Evolutionary conservation across 92 coral and sea anemone species (phyloP), one percentile per base, ranked within the genome.

Genomic region (Palythoa grandiflora): DNA sequence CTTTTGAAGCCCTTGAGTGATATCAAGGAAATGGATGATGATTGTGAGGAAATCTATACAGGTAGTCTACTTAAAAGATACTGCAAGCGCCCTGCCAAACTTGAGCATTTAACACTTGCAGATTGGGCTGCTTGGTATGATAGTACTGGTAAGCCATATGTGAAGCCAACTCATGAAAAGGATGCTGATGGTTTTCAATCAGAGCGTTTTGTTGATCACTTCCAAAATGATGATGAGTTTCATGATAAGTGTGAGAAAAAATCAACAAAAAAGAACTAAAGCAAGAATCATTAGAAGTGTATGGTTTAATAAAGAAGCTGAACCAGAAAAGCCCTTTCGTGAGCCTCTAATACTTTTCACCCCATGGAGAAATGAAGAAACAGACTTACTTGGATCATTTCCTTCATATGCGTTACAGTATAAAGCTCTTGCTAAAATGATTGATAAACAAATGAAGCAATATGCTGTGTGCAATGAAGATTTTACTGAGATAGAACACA

Each of bases 21-120:
- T 28, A 28, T 28, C 28, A 28, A 75, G 90, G 89, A 74, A 77
- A 86, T 20, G 89, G 89, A 68, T 60, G 91, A 93, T 88, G 93
- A 93, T 76, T 87, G 88, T 87, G 93, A 93, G 74, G 96, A 93
- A 88, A 91, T 90, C 54, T 86, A 87, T 84, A 84, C 95, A 53
- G 83, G 88, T 77, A 90, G 95, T 65, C 68, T 93, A 70, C 78
- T 93, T 17, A 88, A 93, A 63, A 80, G 92, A 88, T 91, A 92
- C 83, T 74, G 85, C 63, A 87, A 92, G 76, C 93, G 48, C 48
- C 48, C 48, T 44, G 48, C 48, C 48, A 44, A 44, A 44, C 48
- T 57, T 57, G 65, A 57, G 65, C 65, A 57, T 57, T 57, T 57
- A 57, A 57, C 20, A 57, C 65, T 57, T 57, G 65, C 65, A 57